A percentile compares a stretch with the other conserved stretches of the same genome.
phyloP scores from a whole-genome alignment of 2,113 vertebrate genomes.

The Lasiurus borealis region DNA sequence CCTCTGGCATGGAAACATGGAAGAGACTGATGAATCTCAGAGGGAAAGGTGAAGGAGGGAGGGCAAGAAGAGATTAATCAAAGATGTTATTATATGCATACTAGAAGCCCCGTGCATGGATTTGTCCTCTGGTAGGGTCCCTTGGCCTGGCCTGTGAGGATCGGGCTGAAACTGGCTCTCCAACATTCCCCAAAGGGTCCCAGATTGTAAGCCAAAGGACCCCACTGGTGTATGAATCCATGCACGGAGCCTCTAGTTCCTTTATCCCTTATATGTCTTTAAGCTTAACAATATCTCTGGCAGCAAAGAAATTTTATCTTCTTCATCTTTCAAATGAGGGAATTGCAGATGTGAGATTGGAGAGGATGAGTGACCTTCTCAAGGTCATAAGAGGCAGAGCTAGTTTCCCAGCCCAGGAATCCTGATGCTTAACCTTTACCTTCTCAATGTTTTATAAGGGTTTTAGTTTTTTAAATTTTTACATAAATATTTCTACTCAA shows the following conservation, averaged over 20 bases:
- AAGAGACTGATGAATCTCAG: no score
- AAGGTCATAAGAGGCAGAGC: not conserved
- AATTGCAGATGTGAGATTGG: not conserved
- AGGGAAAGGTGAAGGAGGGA: no score
- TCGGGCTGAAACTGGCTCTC: no score
- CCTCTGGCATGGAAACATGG: no score
- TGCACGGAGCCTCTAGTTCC: not conserved
- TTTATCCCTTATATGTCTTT: not conserved
- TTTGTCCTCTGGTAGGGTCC: no score
- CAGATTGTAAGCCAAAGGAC: no score
- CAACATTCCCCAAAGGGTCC: no score
- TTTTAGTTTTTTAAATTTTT: conserved; percentile 1
- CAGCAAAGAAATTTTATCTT: conserved; percentile 4
- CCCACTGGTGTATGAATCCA: no score
- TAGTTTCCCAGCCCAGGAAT: not conserved
- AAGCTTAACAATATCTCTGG: not conserved
- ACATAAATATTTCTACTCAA: not conserved
- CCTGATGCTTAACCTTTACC: not conserved
- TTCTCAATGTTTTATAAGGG: not conserved
- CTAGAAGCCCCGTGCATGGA: no score
- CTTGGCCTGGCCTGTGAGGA: no score
- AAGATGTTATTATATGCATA: no score
- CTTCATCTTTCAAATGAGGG: not conserved
- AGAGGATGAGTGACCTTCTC: not conserved
- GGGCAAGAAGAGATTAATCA: no score